Conservation (phyloP, 2,888 invertebrate genomes). For the Apotomis turbidana region DNA sequence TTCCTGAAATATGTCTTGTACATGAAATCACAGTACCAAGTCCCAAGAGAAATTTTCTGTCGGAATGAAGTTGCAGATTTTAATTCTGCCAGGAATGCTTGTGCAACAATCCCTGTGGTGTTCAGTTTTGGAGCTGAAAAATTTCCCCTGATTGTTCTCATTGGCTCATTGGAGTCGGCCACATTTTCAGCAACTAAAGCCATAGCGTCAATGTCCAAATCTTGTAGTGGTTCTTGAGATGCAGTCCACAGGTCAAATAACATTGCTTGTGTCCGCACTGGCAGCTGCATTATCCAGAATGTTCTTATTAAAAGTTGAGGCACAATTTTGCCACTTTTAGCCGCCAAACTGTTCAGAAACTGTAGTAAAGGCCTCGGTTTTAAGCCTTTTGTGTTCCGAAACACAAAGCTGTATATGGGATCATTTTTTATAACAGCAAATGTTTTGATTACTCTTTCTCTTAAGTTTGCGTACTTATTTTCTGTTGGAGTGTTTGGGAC, state of each 20-base stretch:
- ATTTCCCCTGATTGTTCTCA: not conserved
- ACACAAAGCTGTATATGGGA: not conserved
- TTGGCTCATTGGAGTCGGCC: not conserved
- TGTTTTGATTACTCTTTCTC: constrained; percentile 15
- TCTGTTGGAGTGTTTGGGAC: not conserved
- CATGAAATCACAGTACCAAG: not conserved
- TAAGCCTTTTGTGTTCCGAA: constrained; percentile 8
- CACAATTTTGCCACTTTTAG: constrained; percentile 6
- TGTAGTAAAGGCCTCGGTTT: constrained; percentile 6
- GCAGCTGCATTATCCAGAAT: constrained; percentile 26
- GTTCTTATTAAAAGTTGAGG: constrained; percentile 13
- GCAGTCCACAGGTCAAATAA: constrained; percentile 1
- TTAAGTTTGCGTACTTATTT: not conserved
- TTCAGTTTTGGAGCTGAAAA: not conserved
- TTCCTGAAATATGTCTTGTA: not conserved
- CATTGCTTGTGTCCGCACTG: constrained; percentile 3
- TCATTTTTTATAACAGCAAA: constrained; percentile 7
- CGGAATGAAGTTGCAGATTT: not conserved
- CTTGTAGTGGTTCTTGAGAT: constrained; percentile 18
- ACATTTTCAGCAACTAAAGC: constrained; percentile 2
- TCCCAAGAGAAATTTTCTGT: not conserved
- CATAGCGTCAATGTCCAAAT: constrained; percentile 10
- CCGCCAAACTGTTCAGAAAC: constrained; percentile 5
- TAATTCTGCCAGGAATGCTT: not conserved
- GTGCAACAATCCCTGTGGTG: not conserved